Conservation (phyloP, 1,140 invertebrate species). For the Aphelenchoides avenae region DNA sequence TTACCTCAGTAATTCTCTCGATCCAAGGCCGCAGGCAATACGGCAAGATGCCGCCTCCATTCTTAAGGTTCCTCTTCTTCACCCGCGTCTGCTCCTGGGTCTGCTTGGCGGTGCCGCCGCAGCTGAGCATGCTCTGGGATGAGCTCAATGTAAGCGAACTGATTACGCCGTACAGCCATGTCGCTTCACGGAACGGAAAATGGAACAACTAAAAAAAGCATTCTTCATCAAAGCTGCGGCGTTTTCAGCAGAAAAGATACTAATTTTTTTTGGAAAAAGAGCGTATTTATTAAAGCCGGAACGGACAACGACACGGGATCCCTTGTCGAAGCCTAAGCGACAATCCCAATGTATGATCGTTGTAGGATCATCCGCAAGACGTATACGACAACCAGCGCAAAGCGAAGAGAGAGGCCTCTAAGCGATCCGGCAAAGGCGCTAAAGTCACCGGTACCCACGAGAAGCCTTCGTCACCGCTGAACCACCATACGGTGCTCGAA, state of each 20-base stretch:
- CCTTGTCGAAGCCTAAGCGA: too few relatives aligned
- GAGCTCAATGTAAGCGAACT: constrained; percentile 49
- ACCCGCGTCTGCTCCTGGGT: constrained; percentile 36
- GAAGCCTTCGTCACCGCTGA: too few relatives aligned
- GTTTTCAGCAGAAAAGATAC: too few relatives aligned
- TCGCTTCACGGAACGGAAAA: too few relatives aligned
- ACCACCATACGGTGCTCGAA: too few relatives aligned
- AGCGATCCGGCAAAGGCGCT: not conserved
- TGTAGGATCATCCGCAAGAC: constrained; percentile 43
- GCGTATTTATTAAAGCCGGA: too few relatives aligned
- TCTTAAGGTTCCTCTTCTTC: constrained; percentile 50
- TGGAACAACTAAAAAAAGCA: not conserved
- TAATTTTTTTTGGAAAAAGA: too few relatives aligned
- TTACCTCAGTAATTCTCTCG: constrained; percentile 52
- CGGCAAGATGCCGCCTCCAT: constrained; percentile 45
- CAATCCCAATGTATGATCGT: too few relatives aligned
- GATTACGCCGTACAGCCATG: too few relatives aligned
- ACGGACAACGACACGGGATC: too few relatives aligned
- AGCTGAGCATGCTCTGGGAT: constrained; percentile 48
- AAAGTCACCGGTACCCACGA: too few relatives aligned
- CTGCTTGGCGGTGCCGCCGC: constrained; percentile 50
- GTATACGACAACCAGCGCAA: not conserved
- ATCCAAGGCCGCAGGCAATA: constrained; percentile 58
- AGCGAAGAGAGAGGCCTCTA: not conserved
- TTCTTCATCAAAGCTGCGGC: constrained; percentile 9